These are phyloP conservation scores for Monoplex corrugatus DNA, from an alignment of 2,888 invertebrate species.

Conservation along the genomic window DNA sequence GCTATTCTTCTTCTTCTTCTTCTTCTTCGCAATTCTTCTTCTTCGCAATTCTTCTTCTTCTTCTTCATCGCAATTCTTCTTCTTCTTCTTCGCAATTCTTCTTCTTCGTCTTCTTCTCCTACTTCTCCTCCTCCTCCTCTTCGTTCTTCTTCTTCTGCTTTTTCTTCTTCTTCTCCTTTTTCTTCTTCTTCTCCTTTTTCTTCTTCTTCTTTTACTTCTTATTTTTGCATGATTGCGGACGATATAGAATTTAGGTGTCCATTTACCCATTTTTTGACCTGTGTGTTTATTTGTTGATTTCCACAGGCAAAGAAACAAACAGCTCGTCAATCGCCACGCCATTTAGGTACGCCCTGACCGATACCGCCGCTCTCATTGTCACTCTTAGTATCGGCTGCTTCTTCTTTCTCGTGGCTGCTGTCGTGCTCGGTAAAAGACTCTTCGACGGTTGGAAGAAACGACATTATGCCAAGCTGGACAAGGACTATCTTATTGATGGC, in stretches of 20 bases:
- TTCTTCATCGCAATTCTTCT: no score
- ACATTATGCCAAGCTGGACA: constrained; percentile 68
- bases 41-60: no score
- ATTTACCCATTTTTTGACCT: not conserved
- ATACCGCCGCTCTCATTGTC: constrained; percentile 57
- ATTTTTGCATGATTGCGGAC: no score
- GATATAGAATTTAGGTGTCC: no score
- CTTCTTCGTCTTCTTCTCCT: no score
- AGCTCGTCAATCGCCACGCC: not conserved
- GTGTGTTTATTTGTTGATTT: not conserved
- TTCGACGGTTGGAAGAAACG: constrained; percentile 73
- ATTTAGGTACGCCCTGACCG: no score
- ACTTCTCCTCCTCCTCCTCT: not conserved
- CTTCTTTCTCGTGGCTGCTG: constrained; percentile 66
- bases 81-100: no score
- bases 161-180: not conserved
- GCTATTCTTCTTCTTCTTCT: no score
- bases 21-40: no score
- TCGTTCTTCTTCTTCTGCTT: not conserved
- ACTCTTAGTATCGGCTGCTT: constrained; percentile 69
- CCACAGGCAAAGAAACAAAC: not conserved
- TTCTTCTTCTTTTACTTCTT: no score
- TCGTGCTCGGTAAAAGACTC: constrained; percentile 65
- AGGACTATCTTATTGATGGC: constrained; percentile 75
- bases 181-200: not conserved